Evolutionary conservation across 2,888 invertebrate species (phyloP), one percentile per base, ranked within the genome.

Genomic region (Rhaphigaster nebulosa): DNA sequence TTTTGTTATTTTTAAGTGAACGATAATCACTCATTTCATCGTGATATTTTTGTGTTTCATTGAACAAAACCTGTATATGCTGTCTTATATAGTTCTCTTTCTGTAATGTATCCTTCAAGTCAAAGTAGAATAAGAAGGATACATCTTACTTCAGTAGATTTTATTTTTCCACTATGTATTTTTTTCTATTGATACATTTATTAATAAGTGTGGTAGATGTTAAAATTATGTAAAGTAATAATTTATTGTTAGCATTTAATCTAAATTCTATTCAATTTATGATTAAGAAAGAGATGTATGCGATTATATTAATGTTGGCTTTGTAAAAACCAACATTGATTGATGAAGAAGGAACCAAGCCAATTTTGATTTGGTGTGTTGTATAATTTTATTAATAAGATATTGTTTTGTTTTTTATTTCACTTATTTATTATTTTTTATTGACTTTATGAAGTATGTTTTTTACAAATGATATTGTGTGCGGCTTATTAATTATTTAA

Each of bases 181-280:
- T 56, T n/a, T 1, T 60, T n/a, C 5, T 12, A 52, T 52, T 5
- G 52, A 52, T 52, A 52, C 60, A 29, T 65, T n/a, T 8, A n/a
- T 13, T n/a, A 13, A 12, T 65, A 29, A 38, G 8, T 76, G 23
- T 34, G 18, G 70, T 38, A 18, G 38, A 76, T 70, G 34, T 70
- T 70, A 34, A 70, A 70, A 70, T 18, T 65, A 29, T 76, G 10
- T 20, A 38, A 5, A 29, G 1, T 8, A 76, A 76, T 38, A 8
- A 76, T 70, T 65, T 10, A 34, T 76, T 76, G 70, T 76, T 76
- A 76, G 38, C 70, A 76, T 76, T 38, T 76, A 20, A 38, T 76
- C 20, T 34, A 76, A 76, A 76, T 38, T 34, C 34, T 76, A 38
- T 76, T 34, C 70, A 76, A 6, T 38, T 34, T 8, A 38, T 34